Percentiles rank a stretch among this genome's conserved stretches.
These are phyloP conservation scores for Misgurnus mizolepis DNA, from an alignment of 2,113 vertebrate species.

Conservation along the genomic window DNA sequence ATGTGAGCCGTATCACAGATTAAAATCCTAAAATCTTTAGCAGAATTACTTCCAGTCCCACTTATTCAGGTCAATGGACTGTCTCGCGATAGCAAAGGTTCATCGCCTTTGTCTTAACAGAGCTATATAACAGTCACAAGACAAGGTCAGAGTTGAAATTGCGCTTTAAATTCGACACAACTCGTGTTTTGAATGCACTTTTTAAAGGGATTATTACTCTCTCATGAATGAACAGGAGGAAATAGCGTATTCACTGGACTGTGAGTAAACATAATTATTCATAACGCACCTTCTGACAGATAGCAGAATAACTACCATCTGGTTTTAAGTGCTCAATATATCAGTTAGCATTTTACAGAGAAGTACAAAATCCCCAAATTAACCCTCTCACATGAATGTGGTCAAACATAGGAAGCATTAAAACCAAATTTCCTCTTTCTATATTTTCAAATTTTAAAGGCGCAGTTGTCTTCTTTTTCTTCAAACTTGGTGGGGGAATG, in stretches of 20 bases:
- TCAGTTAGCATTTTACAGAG: constrained; percentile 12
- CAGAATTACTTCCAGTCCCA: too few species aligned
- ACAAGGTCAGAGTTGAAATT: too few species aligned
- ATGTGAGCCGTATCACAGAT: not conserved
- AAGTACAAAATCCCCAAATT: constrained; percentile 6
- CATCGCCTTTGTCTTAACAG: too few species aligned
- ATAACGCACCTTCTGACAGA: not conserved
- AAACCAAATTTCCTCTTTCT: constrained; percentile 34
- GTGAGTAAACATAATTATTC: not conserved
- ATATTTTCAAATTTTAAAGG: constrained; percentile 28
- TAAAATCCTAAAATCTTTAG: too few species aligned
- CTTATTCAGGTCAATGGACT: too few species aligned
- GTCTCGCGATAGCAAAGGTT: too few species aligned
- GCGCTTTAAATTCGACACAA: not conserved
- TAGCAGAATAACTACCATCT: not conserved
- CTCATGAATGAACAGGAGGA: not conserved
- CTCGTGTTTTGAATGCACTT: not conserved
- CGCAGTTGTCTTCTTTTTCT: constrained; percentile 32
- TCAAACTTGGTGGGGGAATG: not conserved
- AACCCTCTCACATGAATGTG: constrained; percentile 37
- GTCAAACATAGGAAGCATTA: constrained; percentile 49
- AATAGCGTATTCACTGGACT: not conserved
- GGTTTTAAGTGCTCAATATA: not conserved
- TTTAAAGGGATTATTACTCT: too few species aligned
- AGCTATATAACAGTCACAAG: too few species aligned